These are phyloP conservation scores for Heliconius charithonia DNA, from an alignment of 2,888 invertebrate species.

Conservation along the genomic window DNA sequence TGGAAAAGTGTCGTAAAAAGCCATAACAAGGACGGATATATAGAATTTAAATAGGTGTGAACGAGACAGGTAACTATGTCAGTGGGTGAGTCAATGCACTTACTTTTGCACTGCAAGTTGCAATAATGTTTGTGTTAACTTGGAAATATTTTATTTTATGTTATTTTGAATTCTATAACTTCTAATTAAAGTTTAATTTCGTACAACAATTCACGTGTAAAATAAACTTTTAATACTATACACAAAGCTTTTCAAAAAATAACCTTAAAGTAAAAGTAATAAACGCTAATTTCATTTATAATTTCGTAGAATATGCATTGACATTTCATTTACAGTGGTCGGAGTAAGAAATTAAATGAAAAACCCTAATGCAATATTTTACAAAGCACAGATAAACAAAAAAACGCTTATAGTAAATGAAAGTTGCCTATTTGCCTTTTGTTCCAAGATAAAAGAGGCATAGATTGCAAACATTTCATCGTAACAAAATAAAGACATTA, in stretches of 20 bases:
- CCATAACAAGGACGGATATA: slow-evolving; percentile 56
- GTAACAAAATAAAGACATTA: not conserved
- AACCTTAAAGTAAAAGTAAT: not conserved
- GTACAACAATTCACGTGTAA: not conserved
- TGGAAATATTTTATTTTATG: not conserved
- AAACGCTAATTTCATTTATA: not conserved
- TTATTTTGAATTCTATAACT: not conserved
- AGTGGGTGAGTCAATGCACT: slow-evolving; percentile 78
- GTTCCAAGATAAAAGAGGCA: not conserved
- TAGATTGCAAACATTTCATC: not conserved
- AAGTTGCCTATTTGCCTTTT: not conserved
- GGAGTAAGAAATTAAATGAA: slow-evolving; percentile 4
- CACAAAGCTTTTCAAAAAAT: slow-evolving; percentile 11
- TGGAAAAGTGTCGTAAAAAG: slow-evolving; percentile 70
- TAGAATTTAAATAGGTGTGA: slow-evolving; percentile 46
- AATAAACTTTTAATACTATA: not conserved
- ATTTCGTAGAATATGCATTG: not conserved
- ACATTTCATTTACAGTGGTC: slow-evolving; percentile 7
- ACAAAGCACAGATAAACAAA: not conserved
- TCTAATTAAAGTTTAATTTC: not conserved
- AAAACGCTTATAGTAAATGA: not conserved
- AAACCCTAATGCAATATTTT: slow-evolving; percentile 9
- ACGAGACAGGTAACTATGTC: slow-evolving; percentile 70
- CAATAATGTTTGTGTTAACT: slow-evolving; percentile 35
- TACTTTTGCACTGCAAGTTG: slow-evolving; percentile 46